Percentiles rank a stretch among this genome's conserved stretches.
Evolutionary conservation across 1,140 invertebrate species (phyloP).

Genomic region (Stenopsyche tienmushanensis): DNA sequence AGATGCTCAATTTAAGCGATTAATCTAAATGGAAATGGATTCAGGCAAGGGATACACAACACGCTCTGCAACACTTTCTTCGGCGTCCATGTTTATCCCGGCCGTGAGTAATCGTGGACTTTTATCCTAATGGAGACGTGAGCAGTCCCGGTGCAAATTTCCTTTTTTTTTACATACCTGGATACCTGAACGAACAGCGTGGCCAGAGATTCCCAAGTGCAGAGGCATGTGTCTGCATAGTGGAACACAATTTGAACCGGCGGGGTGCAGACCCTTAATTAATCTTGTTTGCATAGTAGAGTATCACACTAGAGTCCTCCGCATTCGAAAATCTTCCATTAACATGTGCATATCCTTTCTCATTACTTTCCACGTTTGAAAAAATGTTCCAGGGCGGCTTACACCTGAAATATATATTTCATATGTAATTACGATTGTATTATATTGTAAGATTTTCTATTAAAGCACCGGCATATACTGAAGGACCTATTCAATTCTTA

Average conservation of each 20-base stretch:
- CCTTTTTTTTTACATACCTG: no score
- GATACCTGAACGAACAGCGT: no score
- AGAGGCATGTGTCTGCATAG: slow-evolving; percentile 18
- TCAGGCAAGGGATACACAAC: no score
- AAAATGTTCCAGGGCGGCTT: no score
- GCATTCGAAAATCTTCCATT: slow-evolving; percentile 6
- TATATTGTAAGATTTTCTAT: no score
- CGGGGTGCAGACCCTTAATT: slow-evolving; percentile 20
- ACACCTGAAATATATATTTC: background rate
- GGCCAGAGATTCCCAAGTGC: slow-evolving; percentile 7
- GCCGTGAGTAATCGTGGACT: no score
- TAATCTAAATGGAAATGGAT: slow-evolving; percentile 32
- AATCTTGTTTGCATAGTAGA: slow-evolving; percentile 32
- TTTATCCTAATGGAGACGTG: no score
- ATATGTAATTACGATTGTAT: background rate
- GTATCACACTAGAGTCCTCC: background rate
- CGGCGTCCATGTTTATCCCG: no score
- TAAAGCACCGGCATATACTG: no score
- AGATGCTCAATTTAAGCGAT: slow-evolving; percentile 18
- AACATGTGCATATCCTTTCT: slow-evolving; percentile 1
- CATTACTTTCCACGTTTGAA: background rate
- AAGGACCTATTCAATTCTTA: no score
- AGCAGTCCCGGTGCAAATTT: no score
- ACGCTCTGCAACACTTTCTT: no score
- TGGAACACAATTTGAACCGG: slow-evolving; percentile 2